Evolutionary conservation across 2,797 vertebrate species (phyloP), one percentile per base, ranked within the genome.

Genomic region (Toxotes lorentzi): DNA sequence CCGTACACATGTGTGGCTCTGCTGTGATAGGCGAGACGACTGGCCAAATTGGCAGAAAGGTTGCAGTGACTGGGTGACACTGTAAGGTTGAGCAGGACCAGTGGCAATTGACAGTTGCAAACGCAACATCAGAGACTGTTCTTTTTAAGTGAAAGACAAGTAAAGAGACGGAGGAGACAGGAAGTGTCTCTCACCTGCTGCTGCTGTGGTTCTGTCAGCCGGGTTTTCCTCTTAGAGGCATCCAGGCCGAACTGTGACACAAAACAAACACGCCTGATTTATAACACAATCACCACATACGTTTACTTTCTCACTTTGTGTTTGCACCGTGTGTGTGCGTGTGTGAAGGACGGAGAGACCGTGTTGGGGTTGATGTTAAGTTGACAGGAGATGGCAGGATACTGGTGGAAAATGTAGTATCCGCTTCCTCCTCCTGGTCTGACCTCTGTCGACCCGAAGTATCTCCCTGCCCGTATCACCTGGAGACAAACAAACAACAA

Each of bases 341-440:
- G 67, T 61, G 41, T 32, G 8, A 34, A 8, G 14, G 57, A 3
- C 48, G 9, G 19, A 63, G 5, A 48, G 74, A 95, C 94, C 81
- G 0, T 16, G 71, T 90, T 21, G 7, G n/a, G 76, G 1, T 9
- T 34, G 0, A 58, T 23, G 40, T 47, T 9, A 4, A 27, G 10
- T 7, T 62, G 0, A 65, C 93, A 95, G 32, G 0, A 10, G 72
- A 89, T 10, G 0, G 0, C 0, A 0, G 32, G 0, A 59, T 95
- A 92, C 0, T 34, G 1, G 60, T 95, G 92, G 1, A 1, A 48
- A 0, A 85, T 23, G 17, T 79, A 94, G 77, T 9, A 91, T 5
- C 95, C 95, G 21, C 50, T 85, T 58, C 93, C 92, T 76, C 90
- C 93, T 34, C 19, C 54, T 0, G 2, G 4, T 0, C 0, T 0